These are phyloP conservation scores for Lissonota sp. DNA, from an alignment of 2,888 invertebrate species.

Conservation along the genomic window DNA sequence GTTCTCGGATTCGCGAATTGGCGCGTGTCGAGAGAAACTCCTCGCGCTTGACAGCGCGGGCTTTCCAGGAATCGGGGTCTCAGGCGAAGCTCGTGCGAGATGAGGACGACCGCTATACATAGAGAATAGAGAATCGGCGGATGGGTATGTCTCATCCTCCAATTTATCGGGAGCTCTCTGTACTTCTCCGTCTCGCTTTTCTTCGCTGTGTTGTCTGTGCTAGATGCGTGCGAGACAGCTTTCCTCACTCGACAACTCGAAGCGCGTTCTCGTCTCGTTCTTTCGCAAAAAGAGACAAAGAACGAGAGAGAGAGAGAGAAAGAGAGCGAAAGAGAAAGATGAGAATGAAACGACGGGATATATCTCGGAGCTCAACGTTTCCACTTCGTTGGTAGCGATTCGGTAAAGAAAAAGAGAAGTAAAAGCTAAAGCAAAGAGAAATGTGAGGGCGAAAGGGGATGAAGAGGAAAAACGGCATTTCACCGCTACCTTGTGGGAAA, in stretches of 20 bases:
- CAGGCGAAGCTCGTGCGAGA: not conserved
- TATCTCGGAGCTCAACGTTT: constrained; percentile 23
- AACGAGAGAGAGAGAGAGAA: not conserved
- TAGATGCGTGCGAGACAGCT: constrained; percentile 43
- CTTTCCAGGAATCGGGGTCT: not conserved
- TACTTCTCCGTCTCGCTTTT: constrained; percentile 18
- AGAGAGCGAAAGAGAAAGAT: not conserved
- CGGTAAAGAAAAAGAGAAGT: constrained; percentile 8
- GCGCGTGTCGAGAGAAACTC: constrained; percentile 21
- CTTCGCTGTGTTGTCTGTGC: not conserved
- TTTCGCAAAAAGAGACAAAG: constrained; percentile 11
- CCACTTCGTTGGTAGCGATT: constrained; percentile 53
- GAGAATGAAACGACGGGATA: not conserved
- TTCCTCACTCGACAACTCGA: constrained; percentile 30
- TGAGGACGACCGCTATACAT: constrained; percentile 3
- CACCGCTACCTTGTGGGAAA: constrained; percentile 16
- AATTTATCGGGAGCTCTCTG: constrained; percentile 20
- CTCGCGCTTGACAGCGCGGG: constrained; percentile 4
- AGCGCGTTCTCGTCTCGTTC: constrained; percentile 46
- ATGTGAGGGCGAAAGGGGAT: constrained; percentile 7
- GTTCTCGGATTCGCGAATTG: constrained; percentile 16
- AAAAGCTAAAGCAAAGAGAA: constrained; percentile 23
- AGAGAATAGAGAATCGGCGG: not conserved
- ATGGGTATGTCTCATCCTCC: constrained; percentile 12
- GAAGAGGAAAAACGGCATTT: constrained; percentile 10